Conservation (phyloP, 2,797 vertebrate species). For the Myripristis murdjan region DNA sequence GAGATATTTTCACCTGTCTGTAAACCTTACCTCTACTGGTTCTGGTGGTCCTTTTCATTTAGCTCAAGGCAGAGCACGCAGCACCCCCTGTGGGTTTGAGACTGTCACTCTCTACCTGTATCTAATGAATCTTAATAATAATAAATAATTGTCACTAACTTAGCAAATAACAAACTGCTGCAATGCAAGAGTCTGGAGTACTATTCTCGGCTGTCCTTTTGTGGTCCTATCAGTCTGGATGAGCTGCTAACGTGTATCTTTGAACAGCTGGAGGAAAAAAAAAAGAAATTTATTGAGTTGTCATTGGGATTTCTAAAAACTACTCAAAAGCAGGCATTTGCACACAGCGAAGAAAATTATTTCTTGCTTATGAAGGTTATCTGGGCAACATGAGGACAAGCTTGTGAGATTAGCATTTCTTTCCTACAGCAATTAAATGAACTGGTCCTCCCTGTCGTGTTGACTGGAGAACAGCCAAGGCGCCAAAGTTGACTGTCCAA, state of each 20-base stretch:
- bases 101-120: too few relatives aligned
- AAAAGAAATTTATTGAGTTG: neutral
- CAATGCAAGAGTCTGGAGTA: neutral
- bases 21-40: neutral
- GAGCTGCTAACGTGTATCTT: neutral
- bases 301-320: too few relatives aligned
- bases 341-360: too few relatives aligned
- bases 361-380: conserved; percentile 17
- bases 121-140: too few relatives aligned
- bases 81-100: neutral
- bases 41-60: neutral
- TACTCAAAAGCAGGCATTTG: too few relatives aligned
- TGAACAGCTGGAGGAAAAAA: neutral
- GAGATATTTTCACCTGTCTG: too few relatives aligned
- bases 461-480: conserved; percentile 31
- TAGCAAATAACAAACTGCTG: too few relatives aligned
- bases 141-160: too few relatives aligned
- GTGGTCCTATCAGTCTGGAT: too few relatives aligned
- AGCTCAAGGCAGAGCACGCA: neutral
- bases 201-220: too few relatives aligned
- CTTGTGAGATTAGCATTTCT: neutral
- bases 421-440: neutral
- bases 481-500: conserved; percentile 71
- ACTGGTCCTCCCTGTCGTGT: neutral
- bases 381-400: conserved; percentile 1